A percentile compares a stretch with the other conserved stretches of the same genome.
Conservation (phyloP, 2,113 vertebrate genomes). For the Bagarius yarrelli region DNA sequence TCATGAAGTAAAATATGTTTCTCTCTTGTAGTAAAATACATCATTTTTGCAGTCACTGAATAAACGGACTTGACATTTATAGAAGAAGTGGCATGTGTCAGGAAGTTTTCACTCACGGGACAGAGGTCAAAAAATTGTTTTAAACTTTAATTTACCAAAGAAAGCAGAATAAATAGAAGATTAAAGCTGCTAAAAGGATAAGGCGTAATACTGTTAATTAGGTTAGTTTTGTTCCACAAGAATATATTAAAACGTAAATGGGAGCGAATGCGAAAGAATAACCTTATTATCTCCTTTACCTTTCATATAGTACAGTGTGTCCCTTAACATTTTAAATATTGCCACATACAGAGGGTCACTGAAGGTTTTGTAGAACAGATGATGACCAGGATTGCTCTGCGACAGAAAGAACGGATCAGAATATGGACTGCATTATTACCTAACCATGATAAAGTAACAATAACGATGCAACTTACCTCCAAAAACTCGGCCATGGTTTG, state of each 20-base stretch:
- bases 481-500: constrained; percentile 70
- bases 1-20: too few species aligned
- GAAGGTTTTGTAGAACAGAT: constrained; percentile 88
- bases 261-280: too few species aligned
- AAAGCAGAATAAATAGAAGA: too few species aligned
- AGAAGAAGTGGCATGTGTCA: background rate
- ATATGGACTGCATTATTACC: background rate
- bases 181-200: too few species aligned
- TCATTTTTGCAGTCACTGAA: too few species aligned
- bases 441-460: background rate
- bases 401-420: constrained; percentile 45
- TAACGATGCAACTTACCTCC: constrained; percentile 70
- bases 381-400: constrained; percentile 73
- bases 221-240: too few species aligned
- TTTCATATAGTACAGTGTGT: constrained; percentile 91
- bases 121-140: background rate
- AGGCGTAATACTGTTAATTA: too few species aligned
- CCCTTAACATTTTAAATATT: constrained; percentile 96
- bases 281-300: constrained; percentile 65
- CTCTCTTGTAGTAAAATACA: too few species aligned
- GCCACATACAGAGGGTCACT: constrained; percentile 92
- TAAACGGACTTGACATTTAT: background rate
- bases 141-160: background rate
- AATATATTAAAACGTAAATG: too few species aligned
- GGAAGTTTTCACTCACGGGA: background rate